Percentiles rank a stretch among this genome's conserved stretches.
Evolutionary conservation across 2,113 vertebrate genomes (phyloP).

Genomic region (Tetrao urogallus): DNA sequence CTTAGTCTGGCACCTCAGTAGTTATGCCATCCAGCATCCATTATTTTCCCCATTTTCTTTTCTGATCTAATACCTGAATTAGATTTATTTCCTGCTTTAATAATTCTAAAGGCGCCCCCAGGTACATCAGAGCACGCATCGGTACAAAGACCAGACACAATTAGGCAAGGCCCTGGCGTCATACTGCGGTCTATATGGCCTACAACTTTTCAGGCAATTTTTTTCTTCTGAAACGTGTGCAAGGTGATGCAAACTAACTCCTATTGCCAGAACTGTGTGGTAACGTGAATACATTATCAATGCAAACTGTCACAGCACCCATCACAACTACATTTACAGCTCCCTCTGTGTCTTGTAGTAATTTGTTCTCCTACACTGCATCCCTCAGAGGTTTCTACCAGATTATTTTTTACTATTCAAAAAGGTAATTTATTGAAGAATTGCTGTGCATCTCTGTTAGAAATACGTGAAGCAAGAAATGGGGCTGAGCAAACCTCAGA

Average conservation of each 20-base stretch:
- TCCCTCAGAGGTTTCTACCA: constrained; percentile 52
- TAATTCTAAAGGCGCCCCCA: neutral
- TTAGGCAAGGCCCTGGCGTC: neutral
- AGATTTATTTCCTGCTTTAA: constrained; percentile 31
- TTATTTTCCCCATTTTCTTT: constrained; percentile 1
- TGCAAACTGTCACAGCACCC: constrained; percentile 58
- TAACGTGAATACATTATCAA: constrained; percentile 46
- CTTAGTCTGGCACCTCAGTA: neutral
- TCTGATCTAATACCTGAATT: neutral
- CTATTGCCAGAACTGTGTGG: neutral
- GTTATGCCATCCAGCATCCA: neutral
- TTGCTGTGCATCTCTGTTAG: constrained; percentile 49
- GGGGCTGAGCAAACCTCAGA: constrained; percentile 10
- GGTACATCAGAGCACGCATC: neutral
- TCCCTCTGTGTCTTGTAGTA: constrained; percentile 63
- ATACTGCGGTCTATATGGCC: neutral
- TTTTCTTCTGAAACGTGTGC: constrained; percentile 24
- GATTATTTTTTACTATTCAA: constrained; percentile 65
- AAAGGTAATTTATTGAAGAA: constrained; percentile 66
- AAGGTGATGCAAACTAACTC: constrained; percentile 27
- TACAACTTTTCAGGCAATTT: neutral
- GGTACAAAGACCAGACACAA: neutral
- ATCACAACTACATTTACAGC: constrained; percentile 66
- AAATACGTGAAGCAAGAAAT: constrained; percentile 28
- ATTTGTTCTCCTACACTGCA: constrained; percentile 38